Percentiles rank a stretch among this genome's conserved stretches.
These are phyloP conservation scores for Pentalonia nigronervosa DNA, from an alignment of 1,140 invertebrate genomes.

Conservation along the genomic window DNA sequence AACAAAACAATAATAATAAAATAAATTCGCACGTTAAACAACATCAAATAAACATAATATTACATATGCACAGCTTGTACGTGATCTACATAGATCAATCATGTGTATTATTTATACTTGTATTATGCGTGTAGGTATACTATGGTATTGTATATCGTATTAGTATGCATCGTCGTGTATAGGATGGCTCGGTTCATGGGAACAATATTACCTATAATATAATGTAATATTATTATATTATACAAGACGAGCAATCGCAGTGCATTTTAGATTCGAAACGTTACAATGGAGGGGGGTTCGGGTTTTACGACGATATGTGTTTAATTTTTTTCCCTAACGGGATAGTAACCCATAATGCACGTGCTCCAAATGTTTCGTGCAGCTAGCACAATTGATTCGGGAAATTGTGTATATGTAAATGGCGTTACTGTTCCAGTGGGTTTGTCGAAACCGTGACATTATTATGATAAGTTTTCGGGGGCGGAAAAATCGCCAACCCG, in stretches of 20 bases:
- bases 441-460: neutral
- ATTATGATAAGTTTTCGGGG: neutral
- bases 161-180: neutral
- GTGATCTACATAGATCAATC: slow-evolving; percentile 6
- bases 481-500: neutral
- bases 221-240: neutral
- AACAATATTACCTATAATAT: neutral
- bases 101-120: neutral
- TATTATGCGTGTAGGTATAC: neutral
- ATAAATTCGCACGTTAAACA: neutral
- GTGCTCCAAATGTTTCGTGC: neutral
- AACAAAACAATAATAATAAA: neutral
- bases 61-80: neutral
- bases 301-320: neutral
- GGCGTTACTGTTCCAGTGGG: neutral
- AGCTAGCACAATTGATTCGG: neutral
- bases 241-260: neutral
- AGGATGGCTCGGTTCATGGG: neutral
- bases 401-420: neutral
- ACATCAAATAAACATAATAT: neutral
- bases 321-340: neutral
- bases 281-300: neutral
- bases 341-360: neutral
- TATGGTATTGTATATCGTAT: neutral
- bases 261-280: neutral